Evolutionary conservation across 2,888 invertebrate species (phyloP).

Genomic region (Agrochola lota): DNA sequence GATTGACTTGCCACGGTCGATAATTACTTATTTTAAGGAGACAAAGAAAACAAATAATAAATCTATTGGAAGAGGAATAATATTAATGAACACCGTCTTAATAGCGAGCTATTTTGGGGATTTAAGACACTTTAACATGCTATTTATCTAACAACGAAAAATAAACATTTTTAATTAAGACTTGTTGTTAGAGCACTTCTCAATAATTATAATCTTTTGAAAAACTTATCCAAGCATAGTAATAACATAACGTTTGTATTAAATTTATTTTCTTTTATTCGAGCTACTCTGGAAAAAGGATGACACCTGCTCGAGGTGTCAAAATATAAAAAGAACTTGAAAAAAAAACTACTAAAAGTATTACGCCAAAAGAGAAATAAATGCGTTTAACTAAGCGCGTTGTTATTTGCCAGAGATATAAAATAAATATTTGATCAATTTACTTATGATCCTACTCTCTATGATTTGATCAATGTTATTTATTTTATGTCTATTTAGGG

Average conservation of each 20-base stretch:
- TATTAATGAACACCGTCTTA: conserved; percentile 14
- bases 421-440: neutral
- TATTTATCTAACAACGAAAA: neutral
- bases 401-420: neutral
- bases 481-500: neutral
- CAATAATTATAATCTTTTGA: neutral
- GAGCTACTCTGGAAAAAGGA: neutral
- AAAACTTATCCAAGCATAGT: neutral
- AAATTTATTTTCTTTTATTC: neutral
- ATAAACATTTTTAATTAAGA: neutral
- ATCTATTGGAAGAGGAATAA: neutral
- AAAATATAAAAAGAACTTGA: neutral
- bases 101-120: conserved; percentile 3
- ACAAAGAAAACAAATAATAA: conserved; percentile 15
- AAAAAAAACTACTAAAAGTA: neutral
- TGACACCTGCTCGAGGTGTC: neutral
- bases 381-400: neutral
- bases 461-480: conserved; percentile 11
- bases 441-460: neutral
- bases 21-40: conserved; percentile 14
- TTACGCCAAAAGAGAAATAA: neutral
- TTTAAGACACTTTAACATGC: conserved; percentile 10
- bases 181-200: neutral
- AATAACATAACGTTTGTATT: neutral
- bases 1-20: conserved; percentile 9